Base-by-base conservation (phyloP, 2,113 vertebrate genomes). In the Dendrocopos noguchii region DNA sequence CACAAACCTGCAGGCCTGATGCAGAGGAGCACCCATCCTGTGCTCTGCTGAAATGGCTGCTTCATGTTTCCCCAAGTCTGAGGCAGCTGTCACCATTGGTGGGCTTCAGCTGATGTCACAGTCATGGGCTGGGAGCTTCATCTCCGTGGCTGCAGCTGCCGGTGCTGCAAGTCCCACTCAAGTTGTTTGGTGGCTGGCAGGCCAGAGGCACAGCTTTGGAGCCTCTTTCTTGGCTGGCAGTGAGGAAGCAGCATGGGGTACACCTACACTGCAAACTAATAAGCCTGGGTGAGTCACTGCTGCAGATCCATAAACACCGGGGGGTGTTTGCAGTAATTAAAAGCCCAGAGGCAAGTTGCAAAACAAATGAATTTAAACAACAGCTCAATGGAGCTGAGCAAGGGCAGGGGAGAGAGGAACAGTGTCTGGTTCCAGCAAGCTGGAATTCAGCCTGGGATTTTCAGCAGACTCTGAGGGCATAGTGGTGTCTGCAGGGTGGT, bases 401-500 rank as follows among this genome's bases (percentile, higher is more conserved):
- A 47, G 65, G 47, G 28, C 33, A 21, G 57, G 46, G 65, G 65
- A 18, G 64, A 66, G 70, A 31, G 24, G 47, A 44, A 0, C 24
- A 5, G 42, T 1, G 24, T 74, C 59, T 11, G 53, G 12, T 31
- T 18, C 5, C 33, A 11, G n/a, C 1, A 2, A 44, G 77, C 39
- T 56, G 50, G 50, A 52, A 52, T 36, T 55, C 53, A 44, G 59
- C 52, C 57, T 52, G 3, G 1, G 8, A 11, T 55, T 76, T 19
- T 10, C 52, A 10, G 80, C n/a, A 68, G 52, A n/a, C n/a, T 47
- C n/a, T 34, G 59, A n/a, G 27, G 64, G 36, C n/a, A 24, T 1
- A 5, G 36, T 4, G 1, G 2, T 15, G 34, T 27, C 64, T 46
- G 2, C 1, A 4, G 18, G 24, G 31, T 6, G 34, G 15, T 28